A percentile compares a stretch with the other conserved stretches of the same genome.
phyloP scores from a whole-genome alignment of 2,113 vertebrate genomes.

The Herpetotheres cachinnans region DNA sequence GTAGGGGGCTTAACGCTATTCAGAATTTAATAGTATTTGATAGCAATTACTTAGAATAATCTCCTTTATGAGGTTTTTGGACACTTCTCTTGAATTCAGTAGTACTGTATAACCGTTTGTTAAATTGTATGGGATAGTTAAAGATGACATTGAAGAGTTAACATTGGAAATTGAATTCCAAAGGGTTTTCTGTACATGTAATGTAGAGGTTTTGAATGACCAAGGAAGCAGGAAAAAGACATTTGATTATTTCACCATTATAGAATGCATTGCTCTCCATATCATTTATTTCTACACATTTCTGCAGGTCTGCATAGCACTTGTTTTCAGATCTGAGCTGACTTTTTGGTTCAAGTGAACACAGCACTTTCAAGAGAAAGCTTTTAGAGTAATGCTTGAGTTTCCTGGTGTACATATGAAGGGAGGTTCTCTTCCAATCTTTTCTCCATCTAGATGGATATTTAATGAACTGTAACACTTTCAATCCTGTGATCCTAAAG shows the following conservation, averaged over 20 bases:
- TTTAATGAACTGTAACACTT: not conserved
- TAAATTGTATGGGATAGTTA: not conserved
- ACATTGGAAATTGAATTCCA: not conserved
- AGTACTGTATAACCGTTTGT: not conserved
- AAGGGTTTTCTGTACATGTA: not conserved
- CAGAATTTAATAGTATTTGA: constrained; percentile 55
- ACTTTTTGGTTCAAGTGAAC: not conserved
- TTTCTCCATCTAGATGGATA: not conserved
- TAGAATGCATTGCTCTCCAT: not conserved
- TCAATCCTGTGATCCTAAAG: not conserved
- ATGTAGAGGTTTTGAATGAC: not conserved
- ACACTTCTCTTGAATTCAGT: constrained; percentile 18
- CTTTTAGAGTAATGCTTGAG: not conserved
- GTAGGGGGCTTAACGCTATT: constrained; percentile 39
- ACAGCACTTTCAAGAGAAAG: not conserved
- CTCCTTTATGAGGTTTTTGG: constrained; percentile 49
- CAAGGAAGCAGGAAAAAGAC: not conserved
- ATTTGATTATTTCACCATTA: not conserved
- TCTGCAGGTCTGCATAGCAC: not conserved
- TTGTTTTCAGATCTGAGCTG: not conserved
- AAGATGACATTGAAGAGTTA: not conserved
- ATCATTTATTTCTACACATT: not conserved
- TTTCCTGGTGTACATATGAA: not conserved
- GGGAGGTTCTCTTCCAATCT: not conserved
- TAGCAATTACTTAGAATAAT: constrained; percentile 67